Evolutionary conservation across 2,113 vertebrate species (phyloP).

Genomic region (Paradoxurus hermaphroditus): DNA sequence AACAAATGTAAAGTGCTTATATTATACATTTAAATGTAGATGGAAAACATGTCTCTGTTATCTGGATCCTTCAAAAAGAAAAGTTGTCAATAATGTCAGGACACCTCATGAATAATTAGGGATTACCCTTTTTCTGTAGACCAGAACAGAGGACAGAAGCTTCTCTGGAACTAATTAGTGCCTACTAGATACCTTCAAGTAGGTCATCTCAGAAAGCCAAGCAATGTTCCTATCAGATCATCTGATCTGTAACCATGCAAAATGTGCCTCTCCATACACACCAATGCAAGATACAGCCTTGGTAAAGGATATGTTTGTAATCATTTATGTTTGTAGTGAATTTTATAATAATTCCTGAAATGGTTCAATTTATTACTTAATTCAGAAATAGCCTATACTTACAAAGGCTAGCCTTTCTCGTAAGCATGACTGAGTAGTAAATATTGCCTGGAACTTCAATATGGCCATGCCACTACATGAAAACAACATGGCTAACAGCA

Average conservation of each 20-base stretch:
- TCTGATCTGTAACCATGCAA: not conserved
- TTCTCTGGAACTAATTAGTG: not conserved
- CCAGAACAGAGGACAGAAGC: not conserved
- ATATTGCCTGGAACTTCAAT: slow-evolving; percentile 19
- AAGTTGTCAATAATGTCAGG: not conserved
- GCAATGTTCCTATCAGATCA: not conserved
- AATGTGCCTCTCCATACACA: not conserved
- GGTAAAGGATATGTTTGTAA: not conserved
- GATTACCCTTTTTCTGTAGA: not conserved
- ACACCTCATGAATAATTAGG: not conserved
- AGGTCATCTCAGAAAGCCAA: not conserved
- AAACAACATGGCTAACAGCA: not conserved
- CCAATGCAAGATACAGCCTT: not conserved
- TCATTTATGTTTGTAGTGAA: not conserved
- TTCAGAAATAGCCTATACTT: not conserved
- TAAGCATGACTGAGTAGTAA: not conserved
- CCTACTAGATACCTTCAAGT: not conserved
- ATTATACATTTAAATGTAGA: not conserved
- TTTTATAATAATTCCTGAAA: slow-evolving; percentile 8
- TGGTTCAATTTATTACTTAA: not conserved
- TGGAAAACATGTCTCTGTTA: not conserved
- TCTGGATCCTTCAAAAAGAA: not conserved
- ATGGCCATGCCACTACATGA: not conserved
- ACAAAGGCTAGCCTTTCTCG: not conserved
- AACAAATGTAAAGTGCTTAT: slow-evolving; percentile 16